Percentiles rank a stretch among this genome's conserved stretches.
phyloP scores from a whole-genome alignment of 2,888 invertebrate species.

The Stomorhina lunata region DNA sequence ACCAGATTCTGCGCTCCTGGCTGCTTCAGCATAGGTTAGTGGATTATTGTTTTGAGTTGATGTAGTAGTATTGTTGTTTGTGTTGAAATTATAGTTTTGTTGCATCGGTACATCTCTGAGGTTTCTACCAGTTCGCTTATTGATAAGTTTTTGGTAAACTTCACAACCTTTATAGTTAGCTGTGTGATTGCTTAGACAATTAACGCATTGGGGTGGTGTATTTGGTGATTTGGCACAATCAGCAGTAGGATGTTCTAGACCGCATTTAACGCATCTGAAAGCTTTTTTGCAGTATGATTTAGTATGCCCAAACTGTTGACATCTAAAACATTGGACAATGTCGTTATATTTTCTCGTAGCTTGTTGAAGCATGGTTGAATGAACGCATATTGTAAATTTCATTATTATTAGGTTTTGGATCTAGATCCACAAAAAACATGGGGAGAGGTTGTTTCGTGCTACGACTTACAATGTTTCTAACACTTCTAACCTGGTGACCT shows the following conservation, averaged over 20 bases:
- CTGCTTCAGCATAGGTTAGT: background rate
- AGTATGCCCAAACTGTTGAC: conserved; percentile 43
- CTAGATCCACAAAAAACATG: background rate
- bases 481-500: conserved; percentile 9
- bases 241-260: conserved; percentile 19
- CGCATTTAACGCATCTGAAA: conserved; percentile 37
- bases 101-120: background rate
- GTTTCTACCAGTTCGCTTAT: conserved; percentile 2
- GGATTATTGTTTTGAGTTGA: background rate
- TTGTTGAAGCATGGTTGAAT: conserved; percentile 15
- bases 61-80: background rate
- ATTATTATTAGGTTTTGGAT: conserved; percentile 16
- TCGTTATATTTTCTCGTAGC: conserved; percentile 29
- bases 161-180: background rate
- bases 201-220: conserved; percentile 16
- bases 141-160: conserved; percentile 26
- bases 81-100: background rate
- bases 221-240: conserved; percentile 30
- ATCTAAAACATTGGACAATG: conserved; percentile 35
- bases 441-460: background rate
- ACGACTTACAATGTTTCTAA: conserved; percentile 1
- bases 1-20: background rate
- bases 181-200: conserved; percentile 17
- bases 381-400: conserved; percentile 22
- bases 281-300: conserved; percentile 34